phyloP scores from a whole-genome alignment of 2,113 vertebrate genomes.

The Furnarius figulus region DNA sequence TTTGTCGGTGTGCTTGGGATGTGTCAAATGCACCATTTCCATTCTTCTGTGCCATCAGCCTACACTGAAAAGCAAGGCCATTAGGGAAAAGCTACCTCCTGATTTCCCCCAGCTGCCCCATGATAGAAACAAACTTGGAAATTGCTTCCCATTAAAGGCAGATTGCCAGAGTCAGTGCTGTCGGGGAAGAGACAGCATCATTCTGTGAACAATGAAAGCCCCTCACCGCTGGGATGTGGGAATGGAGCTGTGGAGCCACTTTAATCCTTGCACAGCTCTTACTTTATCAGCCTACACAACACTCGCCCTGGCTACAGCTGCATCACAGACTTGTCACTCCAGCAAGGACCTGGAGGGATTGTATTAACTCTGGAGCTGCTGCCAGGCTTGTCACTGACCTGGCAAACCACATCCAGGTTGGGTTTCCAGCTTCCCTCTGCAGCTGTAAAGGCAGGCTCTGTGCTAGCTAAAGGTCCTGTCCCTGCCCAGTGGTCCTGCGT shows the following conservation, averaged over 20 bases:
- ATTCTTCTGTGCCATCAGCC: not conserved
- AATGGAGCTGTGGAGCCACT: not conserved
- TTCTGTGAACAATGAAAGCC: not conserved
- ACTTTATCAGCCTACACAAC: not conserved
- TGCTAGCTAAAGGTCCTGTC: accelerated
- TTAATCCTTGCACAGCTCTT: conserved; percentile 5
- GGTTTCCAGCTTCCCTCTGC: not conserved
- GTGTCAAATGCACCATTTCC: not conserved
- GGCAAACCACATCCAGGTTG: not conserved
- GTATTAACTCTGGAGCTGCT: not conserved
- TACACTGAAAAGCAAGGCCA: not conserved
- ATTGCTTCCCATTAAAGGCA: not conserved
- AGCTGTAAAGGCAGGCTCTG: not conserved
- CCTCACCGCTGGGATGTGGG: not conserved
- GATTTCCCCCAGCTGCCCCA: not conserved
- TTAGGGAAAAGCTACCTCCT: not conserved
- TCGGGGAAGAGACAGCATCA: not conserved
- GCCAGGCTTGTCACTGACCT: not conserved
- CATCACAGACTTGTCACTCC: not conserved
- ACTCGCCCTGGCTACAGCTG: not conserved
- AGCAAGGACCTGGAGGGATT: not conserved
- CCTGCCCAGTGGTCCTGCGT: not conserved
- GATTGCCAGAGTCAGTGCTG: not conserved
- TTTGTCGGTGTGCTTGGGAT: accelerated
- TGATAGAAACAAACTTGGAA: not conserved